Percentiles rank a stretch among this genome's conserved stretches.
Conservation (phyloP, 2,797 vertebrate genomes). For the Helostoma temminkii region DNA sequence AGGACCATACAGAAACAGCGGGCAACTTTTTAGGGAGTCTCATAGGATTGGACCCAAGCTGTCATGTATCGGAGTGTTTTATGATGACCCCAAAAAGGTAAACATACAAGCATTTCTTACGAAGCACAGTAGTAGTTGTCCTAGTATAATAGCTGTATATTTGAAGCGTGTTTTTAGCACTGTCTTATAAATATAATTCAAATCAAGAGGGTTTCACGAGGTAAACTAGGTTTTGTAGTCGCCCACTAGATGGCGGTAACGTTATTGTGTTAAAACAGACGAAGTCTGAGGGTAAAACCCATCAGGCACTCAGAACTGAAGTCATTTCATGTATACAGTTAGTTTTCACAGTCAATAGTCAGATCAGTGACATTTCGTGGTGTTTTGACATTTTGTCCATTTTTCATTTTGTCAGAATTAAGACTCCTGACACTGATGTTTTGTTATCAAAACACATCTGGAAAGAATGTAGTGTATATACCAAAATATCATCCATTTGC, state of each 20-base stretch:
- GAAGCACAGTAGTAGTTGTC: not conserved
- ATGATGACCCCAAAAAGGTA: slow-evolving; percentile 87
- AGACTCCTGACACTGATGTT: not conserved
- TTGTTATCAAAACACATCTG: slow-evolving; percentile 33
- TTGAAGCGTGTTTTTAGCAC: not conserved
- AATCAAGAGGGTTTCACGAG: not conserved
- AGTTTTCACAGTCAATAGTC: too few species aligned
- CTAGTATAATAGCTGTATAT: rapidly evolving
- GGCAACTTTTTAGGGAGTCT: slow-evolving; percentile 89
- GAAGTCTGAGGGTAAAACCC: not conserved
- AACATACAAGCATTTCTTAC: not conserved
- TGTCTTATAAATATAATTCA: not conserved
- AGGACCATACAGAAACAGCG: slow-evolving; percentile 86
- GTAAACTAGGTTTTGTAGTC: not conserved
- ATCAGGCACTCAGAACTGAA: not conserved
- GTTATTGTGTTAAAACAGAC: slow-evolving; percentile 10
- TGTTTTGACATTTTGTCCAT: not conserved
- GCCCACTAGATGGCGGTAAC: slow-evolving; percentile 72
- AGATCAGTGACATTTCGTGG: not conserved
- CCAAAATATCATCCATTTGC: slow-evolving; percentile 8
- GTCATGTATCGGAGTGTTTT: slow-evolving; percentile 88
- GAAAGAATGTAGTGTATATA: slow-evolving; percentile 33
- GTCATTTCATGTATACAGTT: not conserved
- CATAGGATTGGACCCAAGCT: slow-evolving; percentile 88
- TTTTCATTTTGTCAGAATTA: not conserved